These are phyloP conservation scores for Zaprionus africanus DNA, from an alignment of 1,140 invertebrate genomes.

Conservation along the genomic window DNA sequence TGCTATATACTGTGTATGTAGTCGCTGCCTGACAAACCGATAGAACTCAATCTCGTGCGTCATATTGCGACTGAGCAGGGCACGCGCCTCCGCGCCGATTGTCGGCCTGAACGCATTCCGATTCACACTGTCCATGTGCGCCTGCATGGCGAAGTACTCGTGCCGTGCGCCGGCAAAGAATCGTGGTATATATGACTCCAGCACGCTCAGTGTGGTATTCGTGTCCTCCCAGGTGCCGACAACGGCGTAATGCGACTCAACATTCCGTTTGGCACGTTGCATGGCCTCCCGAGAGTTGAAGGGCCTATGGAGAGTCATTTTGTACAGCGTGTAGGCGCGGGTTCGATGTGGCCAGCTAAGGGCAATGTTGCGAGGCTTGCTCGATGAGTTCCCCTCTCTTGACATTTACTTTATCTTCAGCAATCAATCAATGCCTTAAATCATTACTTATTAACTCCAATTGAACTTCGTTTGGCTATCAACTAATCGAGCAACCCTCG, in stretches of 20 bases:
- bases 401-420: no score
- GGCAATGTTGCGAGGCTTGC: constrained; percentile 11
- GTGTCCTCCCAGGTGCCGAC: constrained; percentile 95
- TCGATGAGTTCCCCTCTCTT: not conserved
- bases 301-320: constrained; percentile 86
- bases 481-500: constrained; percentile 21
- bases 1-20: constrained; percentile 91
- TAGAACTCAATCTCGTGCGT: constrained; percentile 96
- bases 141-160: constrained; percentile 86
- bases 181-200: constrained; percentile 92
- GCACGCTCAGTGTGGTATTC: constrained; percentile 92
- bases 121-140: constrained; percentile 91
- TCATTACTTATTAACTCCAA: no score
- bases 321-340: not conserved
- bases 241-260: constrained; percentile 93
- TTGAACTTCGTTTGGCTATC: no score
- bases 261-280: constrained; percentile 92
- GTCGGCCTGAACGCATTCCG: constrained; percentile 90
- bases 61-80: constrained; percentile 92
- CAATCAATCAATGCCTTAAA: no score
- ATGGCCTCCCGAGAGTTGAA: constrained; percentile 93
- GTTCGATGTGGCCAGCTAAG: not conserved
- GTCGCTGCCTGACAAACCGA: constrained; percentile 93
- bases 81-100: constrained; percentile 91
- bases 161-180: constrained; percentile 91